Conservation (phyloP, 2,113 vertebrate species). For the Aramus guarauna region DNA sequence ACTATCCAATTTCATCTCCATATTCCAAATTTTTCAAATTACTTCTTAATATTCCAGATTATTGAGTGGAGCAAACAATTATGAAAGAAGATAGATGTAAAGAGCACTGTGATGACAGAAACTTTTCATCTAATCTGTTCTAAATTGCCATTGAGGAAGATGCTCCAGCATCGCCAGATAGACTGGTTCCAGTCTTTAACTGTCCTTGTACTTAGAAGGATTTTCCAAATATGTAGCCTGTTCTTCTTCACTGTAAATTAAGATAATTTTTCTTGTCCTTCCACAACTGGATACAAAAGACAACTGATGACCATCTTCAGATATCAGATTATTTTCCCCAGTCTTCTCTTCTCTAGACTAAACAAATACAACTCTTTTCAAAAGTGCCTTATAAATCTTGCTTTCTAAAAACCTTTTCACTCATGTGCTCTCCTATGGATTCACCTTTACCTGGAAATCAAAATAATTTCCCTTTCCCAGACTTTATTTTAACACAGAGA, state of each 20-base stretch:
- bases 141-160: background rate
- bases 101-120: background rate
- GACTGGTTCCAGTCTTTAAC: background rate
- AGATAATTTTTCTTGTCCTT: background rate
- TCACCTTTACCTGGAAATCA: background rate
- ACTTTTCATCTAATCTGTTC: background rate
- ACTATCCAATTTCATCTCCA: background rate
- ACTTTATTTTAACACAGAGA: background rate
- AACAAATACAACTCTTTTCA: background rate
- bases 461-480: background rate
- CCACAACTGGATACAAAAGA: background rate
- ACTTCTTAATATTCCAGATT: background rate
- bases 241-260: background rate
- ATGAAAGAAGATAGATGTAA: background rate
- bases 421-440: background rate
- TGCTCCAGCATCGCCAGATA: background rate
- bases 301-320: background rate
- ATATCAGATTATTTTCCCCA: background rate
- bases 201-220: background rate
- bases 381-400: background rate
- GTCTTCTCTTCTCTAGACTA: background rate
- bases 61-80: background rate
- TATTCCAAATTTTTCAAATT: background rate
- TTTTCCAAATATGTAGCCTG: background rate
- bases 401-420: background rate